phyloP scores from a whole-genome alignment of 1,140 invertebrate genomes.

The Drosophila nebulosa region DNA sequence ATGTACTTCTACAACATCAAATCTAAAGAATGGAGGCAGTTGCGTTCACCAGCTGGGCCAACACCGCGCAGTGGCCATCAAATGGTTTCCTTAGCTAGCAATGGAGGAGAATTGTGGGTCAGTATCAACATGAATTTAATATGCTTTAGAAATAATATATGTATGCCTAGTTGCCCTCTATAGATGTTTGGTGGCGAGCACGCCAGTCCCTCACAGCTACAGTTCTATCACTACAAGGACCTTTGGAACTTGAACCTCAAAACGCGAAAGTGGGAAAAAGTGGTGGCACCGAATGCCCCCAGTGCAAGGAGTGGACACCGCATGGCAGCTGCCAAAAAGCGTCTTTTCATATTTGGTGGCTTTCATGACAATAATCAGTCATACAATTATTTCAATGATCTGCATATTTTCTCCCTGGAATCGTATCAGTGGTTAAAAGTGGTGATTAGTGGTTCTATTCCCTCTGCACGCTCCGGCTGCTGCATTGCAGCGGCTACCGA shows the following conservation, averaged over 20 bases:
- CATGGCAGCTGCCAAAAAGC: constrained; percentile 89
- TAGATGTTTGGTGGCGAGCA: constrained; percentile 97
- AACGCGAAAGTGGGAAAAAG: constrained; percentile 94
- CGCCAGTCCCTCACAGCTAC: constrained; percentile 92
- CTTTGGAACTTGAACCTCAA: constrained; percentile 91
- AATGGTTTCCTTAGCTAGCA: constrained; percentile 87
- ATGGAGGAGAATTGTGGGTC: constrained; percentile 86
- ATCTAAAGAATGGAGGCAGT: constrained; percentile 89
- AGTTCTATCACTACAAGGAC: constrained; percentile 97
- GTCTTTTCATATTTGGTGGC: constrained; percentile 94
- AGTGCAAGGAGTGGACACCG: constrained; percentile 94
- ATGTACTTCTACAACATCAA: constrained; percentile 91
- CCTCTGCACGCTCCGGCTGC: constrained; percentile 88
- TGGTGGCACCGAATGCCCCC: constrained; percentile 86
- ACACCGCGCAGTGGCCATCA: constrained; percentile 94
- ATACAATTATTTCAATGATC: constrained; percentile 95
- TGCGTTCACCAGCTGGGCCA: constrained; percentile 90
- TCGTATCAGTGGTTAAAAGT: constrained; percentile 91
- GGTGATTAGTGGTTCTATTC: constrained; percentile 85
- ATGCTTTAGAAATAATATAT: too few relatives aligned
- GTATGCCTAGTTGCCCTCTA: background rate
- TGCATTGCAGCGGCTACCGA: constrained; percentile 85
- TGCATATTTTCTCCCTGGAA: constrained; percentile 91
- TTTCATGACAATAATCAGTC: constrained; percentile 94
- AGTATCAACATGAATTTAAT: background rate